Base-by-base conservation (phyloP, 2,113 vertebrate genomes). In the Anguilla japonica region DNA sequence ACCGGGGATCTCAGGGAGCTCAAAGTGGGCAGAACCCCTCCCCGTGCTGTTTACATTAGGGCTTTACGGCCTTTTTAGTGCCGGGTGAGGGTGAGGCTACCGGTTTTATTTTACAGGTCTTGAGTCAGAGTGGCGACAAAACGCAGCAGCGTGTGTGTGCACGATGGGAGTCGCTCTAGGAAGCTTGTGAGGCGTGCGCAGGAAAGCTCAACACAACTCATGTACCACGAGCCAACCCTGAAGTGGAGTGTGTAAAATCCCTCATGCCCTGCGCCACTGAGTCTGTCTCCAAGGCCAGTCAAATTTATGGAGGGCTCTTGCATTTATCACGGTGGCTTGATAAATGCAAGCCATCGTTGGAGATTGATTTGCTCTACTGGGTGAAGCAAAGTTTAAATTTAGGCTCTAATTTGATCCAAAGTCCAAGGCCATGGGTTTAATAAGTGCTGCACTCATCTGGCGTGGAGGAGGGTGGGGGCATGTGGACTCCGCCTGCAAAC, bases 11-110 rank as follows among this genome's bases (percentile, higher is more conserved):
- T 78, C 84, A 7, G 22, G 26, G 75, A 80, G 46, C 39, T 34
- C 13, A 22, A 22, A 56, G 22, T 16, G 50, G 34, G 40, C 79
- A 81, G 53, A 86, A 63, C 56, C 60, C 79, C 56, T 50, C 53
- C 53, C 79, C 15, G 63, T 29, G 71, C 86, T 87, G 82, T 87
- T 87, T 83, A 87, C 82, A 80, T 57, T 41, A 18, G 81, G 34
- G 82, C 40, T 87, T 87, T 83, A 87, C 26, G 53, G 39, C 50
- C 63, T 39, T 87, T 87, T 87, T 78, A 79, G 82, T 34, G n/a
- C 40, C 79, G 82, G 86, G 82, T 87, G 81, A 79, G 43, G 67
- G 82, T 41, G 71, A 78, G 81, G 81, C 63, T 41, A 57, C 41
- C 22, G 82, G 81, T 83, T 71, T 87, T 82, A 39, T 15, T 83